Conservation (phyloP, 2,888 invertebrate genomes). For the Plemyria rubiginata region DNA sequence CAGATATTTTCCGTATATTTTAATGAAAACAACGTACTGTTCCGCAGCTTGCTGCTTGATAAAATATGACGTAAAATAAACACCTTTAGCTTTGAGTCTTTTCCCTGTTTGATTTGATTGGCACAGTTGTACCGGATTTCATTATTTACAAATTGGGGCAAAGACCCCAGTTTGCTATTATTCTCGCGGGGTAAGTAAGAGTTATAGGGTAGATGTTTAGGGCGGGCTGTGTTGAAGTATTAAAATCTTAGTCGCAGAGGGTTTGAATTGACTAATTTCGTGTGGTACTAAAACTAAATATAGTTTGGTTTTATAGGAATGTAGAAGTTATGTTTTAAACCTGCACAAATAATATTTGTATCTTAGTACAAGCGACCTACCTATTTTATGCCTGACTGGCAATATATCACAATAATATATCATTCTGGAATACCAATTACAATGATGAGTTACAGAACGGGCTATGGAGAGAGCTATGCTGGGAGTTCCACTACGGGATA, state of each 20-base stretch:
- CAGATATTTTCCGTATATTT: not conserved
- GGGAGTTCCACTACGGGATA: too few species aligned
- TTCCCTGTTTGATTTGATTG: constrained; percentile 57
- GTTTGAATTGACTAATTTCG: constrained; percentile 9
- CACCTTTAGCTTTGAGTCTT: constrained; percentile 35
- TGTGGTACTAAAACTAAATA: constrained; percentile 4
- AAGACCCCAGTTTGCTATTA: constrained; percentile 29
- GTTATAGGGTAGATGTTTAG: constrained; percentile 14
- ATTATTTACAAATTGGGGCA: constrained; percentile 52
- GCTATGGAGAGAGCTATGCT: too few species aligned
- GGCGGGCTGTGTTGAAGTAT: constrained; percentile 12
- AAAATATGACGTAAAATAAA: constrained; percentile 10
- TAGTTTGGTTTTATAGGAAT: not conserved
- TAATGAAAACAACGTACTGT: not conserved
- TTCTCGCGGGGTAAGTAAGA: constrained; percentile 12
- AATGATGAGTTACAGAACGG: too few species aligned
- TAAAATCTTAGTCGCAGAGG: constrained; percentile 15
- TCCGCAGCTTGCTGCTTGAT: not conserved
- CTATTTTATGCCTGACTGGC: too few species aligned
- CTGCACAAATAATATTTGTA: too few species aligned
- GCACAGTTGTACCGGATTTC: constrained; percentile 57
- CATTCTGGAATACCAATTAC: too few species aligned
- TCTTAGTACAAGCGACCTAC: too few species aligned
- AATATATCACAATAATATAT: too few species aligned
- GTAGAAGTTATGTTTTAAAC: too few species aligned